phyloP scores from a whole-genome alignment of 1,140 invertebrate species.

The Cyrtorhinus lividipennis region DNA sequence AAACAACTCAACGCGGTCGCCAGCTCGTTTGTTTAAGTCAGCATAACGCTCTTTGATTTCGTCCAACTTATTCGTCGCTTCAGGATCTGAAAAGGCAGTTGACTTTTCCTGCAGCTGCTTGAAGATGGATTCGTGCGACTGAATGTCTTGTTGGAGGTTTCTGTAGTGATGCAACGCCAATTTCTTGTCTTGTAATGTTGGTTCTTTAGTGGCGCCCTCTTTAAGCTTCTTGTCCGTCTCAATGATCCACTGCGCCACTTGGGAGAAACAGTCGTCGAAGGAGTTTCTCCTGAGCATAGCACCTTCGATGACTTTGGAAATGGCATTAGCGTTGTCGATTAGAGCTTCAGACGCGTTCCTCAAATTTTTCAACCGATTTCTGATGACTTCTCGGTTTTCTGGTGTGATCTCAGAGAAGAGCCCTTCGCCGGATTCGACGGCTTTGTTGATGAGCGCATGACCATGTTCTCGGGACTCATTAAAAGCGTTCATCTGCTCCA shows the following conservation, averaged over 20 bases:
- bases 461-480: constrained; percentile 61
- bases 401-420: constrained; percentile 73
- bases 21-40: constrained; percentile 46
- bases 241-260: constrained; percentile 60
- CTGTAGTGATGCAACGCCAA: constrained; percentile 59
- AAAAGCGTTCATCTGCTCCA: constrained; percentile 59
- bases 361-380: constrained; percentile 63
- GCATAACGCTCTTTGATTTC: constrained; percentile 54
- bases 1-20: constrained; percentile 45
- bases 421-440: constrained; percentile 71
- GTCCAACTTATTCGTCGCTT: constrained; percentile 51
- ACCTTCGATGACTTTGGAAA: constrained; percentile 73
- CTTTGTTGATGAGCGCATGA: constrained; percentile 57
- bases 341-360: constrained; percentile 69
- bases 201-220: constrained; percentile 48
- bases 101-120: constrained; percentile 63
- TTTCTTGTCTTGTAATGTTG: constrained; percentile 72
- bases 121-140: constrained; percentile 59
- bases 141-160: constrained; percentile 64
- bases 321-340: constrained; percentile 64
- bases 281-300: constrained; percentile 74
- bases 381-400: constrained; percentile 68
- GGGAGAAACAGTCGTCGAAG: constrained; percentile 75
- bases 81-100: constrained; percentile 53
- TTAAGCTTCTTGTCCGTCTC: constrained; percentile 55